These are phyloP conservation scores for Rhinatrema bivittatum DNA, from an alignment of 2,797 vertebrate genomes.

Conservation along the genomic window DNA sequence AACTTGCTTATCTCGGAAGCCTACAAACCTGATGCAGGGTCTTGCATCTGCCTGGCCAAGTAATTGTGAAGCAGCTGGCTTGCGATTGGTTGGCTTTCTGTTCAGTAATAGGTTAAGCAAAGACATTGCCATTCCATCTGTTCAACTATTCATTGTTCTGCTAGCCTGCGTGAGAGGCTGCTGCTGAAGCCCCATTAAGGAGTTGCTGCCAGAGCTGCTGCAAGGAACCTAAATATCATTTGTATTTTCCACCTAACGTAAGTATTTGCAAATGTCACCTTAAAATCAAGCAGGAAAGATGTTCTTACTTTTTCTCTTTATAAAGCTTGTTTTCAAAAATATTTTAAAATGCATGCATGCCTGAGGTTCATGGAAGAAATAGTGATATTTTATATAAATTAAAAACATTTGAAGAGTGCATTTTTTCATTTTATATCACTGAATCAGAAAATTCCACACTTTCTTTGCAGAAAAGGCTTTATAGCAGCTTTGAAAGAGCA, in stretches of 20 bases:
- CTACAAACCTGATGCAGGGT: conserved; percentile 61
- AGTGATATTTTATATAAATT: no score
- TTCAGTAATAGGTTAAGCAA: conserved; percentile 65
- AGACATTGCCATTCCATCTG: conserved; percentile 78
- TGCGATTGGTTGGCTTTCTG: conserved; percentile 60
- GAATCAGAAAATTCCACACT: no score
- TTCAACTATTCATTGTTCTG: conserved; percentile 72
- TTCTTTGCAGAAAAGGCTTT: no score
- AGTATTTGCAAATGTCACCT: conserved; percentile 48
- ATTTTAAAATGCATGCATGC: no score
- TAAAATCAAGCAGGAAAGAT: no score
- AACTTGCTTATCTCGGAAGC: conserved; percentile 73
- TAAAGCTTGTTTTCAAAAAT: no score
- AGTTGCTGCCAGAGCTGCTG: conserved; percentile 59
- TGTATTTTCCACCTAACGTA: conserved; percentile 60
- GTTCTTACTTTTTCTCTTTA: no score
- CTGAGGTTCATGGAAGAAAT: no score
- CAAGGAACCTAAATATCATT: conserved; percentile 62
- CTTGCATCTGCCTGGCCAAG: conserved; percentile 66
- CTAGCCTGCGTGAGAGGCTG: conserved; percentile 63
- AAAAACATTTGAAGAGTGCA: no score
- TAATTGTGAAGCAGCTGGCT: conserved; percentile 60
- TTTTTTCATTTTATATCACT: no score
- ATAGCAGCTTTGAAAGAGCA: no score
- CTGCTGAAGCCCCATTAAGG: conserved; percentile 62